These are phyloP conservation scores for Invenusta paracnida DNA, from an alignment of 2,888 invertebrate genomes.

Conservation along the genomic window DNA sequence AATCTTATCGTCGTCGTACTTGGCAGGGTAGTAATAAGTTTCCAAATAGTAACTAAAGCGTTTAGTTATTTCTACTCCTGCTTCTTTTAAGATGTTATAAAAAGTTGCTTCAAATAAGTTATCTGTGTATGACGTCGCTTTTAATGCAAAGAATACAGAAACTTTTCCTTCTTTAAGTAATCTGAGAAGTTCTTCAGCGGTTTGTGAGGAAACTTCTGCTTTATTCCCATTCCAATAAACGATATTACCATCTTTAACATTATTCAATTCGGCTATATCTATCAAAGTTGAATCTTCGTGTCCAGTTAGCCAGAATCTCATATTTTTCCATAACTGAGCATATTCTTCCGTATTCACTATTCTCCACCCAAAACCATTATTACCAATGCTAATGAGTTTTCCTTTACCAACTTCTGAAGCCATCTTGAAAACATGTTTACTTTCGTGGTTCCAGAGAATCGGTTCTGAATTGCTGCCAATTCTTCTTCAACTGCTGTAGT, in stretches of 20 bases:
- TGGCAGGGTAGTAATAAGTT: neutral
- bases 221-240: constrained; percentile 11
- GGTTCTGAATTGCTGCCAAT: neutral
- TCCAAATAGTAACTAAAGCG: neutral
- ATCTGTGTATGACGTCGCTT: neutral
- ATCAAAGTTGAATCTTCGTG: neutral
- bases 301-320: neutral
- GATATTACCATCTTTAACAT: neutral
- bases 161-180: neutral
- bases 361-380: neutral
- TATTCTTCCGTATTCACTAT: neutral
- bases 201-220: neutral
- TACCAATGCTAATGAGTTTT: constrained; percentile 4
- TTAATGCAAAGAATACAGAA: neutral
- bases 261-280: neutral
- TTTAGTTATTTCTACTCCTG: neutral
- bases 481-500: neutral
- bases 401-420: neutral
- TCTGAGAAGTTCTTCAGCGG: neutral
- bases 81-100: neutral
- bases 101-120: neutral
- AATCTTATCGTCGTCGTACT: neutral
- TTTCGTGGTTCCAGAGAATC: neutral
- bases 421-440: neutral
- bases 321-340: neutral